Evolutionary conservation across 2,888 invertebrate genomes (phyloP).

Genomic region (Leptopterna dolabrata): DNA sequence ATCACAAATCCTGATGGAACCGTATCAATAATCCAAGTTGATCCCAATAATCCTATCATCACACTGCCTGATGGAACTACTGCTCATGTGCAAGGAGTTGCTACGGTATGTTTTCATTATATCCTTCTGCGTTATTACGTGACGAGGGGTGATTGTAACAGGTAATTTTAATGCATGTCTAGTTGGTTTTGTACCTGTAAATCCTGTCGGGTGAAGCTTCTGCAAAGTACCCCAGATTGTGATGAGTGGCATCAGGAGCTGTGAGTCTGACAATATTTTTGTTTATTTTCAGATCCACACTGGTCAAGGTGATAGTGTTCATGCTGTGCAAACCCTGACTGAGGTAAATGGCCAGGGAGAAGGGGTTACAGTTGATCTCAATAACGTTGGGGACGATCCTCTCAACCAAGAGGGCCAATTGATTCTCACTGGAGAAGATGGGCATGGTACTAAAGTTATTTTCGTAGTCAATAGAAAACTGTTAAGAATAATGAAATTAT

Average conservation of each 20-base stretch:
- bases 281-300: slow-evolving; percentile 68
- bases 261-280: too few species aligned
- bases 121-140: not conserved
- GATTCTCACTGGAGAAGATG: slow-evolving; percentile 94
- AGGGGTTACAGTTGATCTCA: slow-evolving; percentile 87
- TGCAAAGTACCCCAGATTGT: too few species aligned
- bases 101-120: slow-evolving; percentile 69
- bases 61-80: slow-evolving; percentile 94
- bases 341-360: slow-evolving; percentile 75
- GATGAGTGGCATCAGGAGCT: too few species aligned
- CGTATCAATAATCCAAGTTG: slow-evolving; percentile 94
- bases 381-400: slow-evolving; percentile 89
- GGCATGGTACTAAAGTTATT: slow-evolving; percentile 87
- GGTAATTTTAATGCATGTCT: not conserved
- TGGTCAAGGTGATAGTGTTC: slow-evolving; percentile 68
- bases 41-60: slow-evolving; percentile 93
- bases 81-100: slow-evolving; percentile 88
- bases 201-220: too few species aligned
- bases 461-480: too few species aligned
- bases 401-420: slow-evolving; percentile 93
- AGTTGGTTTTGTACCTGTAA: not conserved
- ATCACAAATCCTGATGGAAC: slow-evolving; percentile 97
- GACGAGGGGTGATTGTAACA: too few species aligned
- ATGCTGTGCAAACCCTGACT: slow-evolving; percentile 76
- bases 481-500: too few species aligned